These are phyloP conservation scores for Apocrypta bakeri DNA, from an alignment of 1,140 invertebrate species.

Conservation along the genomic window DNA sequence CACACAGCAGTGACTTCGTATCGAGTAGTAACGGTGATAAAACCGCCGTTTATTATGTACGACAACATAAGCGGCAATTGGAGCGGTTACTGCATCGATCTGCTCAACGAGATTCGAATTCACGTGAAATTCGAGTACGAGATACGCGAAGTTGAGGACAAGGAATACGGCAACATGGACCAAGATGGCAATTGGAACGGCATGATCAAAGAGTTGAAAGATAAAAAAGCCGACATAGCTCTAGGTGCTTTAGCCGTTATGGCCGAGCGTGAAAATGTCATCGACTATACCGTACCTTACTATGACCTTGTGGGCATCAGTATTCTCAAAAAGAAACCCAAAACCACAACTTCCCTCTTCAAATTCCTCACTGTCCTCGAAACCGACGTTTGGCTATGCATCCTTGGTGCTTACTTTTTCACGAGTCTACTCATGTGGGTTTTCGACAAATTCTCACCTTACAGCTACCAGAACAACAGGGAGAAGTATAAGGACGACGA, in stretches of 20 bases:
- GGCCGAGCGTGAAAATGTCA: conserved; percentile 94
- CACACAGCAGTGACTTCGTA: conserved; percentile 87
- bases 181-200: conserved; percentile 93
- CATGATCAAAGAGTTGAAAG: conserved; percentile 91
- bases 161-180: conserved; percentile 89
- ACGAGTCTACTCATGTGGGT: conserved; percentile 96
- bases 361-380: conserved; percentile 98
- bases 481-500: conserved; percentile 95
- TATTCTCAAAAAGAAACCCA: conserved; percentile 90
- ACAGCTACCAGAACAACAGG: conserved; percentile 95
- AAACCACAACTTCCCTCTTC: conserved; percentile 90
- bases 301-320: conserved; percentile 96
- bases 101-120: conserved; percentile 88
- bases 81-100: conserved; percentile 94
- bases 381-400: conserved; percentile 96
- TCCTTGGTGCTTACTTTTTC: conserved; percentile 95
- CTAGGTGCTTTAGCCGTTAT: conserved; percentile 92
- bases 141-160: conserved; percentile 85
- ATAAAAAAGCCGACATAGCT: conserved; percentile 93
- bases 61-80: conserved; percentile 80
- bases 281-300: conserved; percentile 96
- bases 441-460: conserved; percentile 97
- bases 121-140: conserved; percentile 93
- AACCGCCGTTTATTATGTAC: conserved; percentile 92
- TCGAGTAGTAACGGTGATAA: conserved; percentile 85